Evolutionary conservation across 2,888 invertebrate genomes (phyloP).

Genomic region (Ectobius pallidus): DNA sequence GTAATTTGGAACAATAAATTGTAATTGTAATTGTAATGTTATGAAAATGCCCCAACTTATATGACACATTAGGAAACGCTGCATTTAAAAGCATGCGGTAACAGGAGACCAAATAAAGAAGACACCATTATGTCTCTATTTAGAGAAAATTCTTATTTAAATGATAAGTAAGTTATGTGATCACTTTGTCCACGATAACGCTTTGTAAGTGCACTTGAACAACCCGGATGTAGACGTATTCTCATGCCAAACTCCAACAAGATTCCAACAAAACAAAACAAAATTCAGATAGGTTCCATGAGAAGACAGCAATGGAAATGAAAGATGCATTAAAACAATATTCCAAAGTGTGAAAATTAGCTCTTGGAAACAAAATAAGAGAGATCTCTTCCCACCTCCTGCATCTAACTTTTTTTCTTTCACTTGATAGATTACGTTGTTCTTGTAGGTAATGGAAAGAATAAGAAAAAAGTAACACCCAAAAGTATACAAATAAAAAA

Average conservation of each 20-base stretch:
- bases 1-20: too few relatives aligned
- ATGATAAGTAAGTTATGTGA: not conserved
- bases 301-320: not conserved
- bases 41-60: too few relatives aligned
- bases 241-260: too few relatives aligned
- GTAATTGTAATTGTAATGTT: too few relatives aligned
- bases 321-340: not conserved
- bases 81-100: too few relatives aligned
- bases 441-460: constrained; percentile 24
- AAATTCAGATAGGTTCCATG: too few relatives aligned
- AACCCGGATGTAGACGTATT: not conserved
- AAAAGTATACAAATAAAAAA: constrained; percentile 28
- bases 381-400: not conserved
- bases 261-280: too few relatives aligned
- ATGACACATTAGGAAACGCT: too few relatives aligned
- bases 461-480: constrained; percentile 14
- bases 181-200: not conserved
- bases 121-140: too few relatives aligned
- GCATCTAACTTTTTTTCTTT: not conserved
- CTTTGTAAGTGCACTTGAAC: not conserved
- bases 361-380: not conserved
- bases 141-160: too few relatives aligned
- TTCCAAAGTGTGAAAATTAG: not conserved
- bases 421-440: constrained; percentile 34
- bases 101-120: too few relatives aligned